A percentile compares a stretch with the other conserved stretches of the same genome.
Conservation (phyloP, 1,140 invertebrate species). For the Metopolophium dirhodum region DNA sequence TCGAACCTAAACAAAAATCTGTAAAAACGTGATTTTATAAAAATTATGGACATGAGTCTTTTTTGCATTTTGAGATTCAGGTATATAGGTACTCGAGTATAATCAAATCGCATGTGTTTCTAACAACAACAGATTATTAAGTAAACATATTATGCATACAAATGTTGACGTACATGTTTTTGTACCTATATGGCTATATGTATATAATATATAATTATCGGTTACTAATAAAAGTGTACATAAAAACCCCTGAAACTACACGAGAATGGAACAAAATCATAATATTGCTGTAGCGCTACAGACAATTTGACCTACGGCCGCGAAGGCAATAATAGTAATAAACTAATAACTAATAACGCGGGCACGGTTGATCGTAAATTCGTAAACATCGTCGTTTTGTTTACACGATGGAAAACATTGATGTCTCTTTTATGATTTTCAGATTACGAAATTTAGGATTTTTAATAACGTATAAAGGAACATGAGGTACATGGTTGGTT, state of each 20-base stretch:
- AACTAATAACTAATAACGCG: background rate
- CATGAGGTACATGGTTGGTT: background rate
- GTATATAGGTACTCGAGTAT: too few species aligned
- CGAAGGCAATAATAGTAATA: background rate
- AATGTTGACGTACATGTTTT: background rate
- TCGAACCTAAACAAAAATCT: too few species aligned
- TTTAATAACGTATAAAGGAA: background rate
- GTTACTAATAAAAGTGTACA: background rate
- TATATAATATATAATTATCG: background rate
- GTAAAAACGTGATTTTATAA: too few species aligned
- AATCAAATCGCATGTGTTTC: background rate
- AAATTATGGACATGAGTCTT: too few species aligned
- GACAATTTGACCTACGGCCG: background rate
- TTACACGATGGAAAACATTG: background rate
- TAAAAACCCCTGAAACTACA: background rate
- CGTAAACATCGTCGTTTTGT: background rate
- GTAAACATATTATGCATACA: background rate
- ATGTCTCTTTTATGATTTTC: background rate
- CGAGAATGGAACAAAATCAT: background rate
- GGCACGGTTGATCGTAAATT: background rate
- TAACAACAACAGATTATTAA: background rate
- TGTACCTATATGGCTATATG: background rate
- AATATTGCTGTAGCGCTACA: background rate
- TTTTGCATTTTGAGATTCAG: too few species aligned
- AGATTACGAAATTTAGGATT: background rate